Percentiles rank a stretch among this genome's conserved stretches.
phyloP scores from a whole-genome alignment of 2,113 vertebrate genomes.

The Octodon degus region DNA sequence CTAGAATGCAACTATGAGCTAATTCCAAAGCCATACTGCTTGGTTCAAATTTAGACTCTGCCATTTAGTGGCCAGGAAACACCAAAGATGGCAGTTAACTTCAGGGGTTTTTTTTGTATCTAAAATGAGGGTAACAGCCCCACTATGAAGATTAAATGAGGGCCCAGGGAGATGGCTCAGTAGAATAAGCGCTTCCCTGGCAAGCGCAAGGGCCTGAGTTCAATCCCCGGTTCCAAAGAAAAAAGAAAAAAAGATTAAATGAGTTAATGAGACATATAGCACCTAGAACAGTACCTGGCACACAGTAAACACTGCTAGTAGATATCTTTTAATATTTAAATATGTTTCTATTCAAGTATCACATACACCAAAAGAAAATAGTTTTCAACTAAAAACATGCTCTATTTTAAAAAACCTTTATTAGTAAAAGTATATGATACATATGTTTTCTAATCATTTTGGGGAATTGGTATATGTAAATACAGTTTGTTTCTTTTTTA shows the following conservation, averaged over 20 bases:
- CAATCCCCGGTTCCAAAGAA: too few relatives aligned
- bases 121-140: not conserved
- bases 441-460: not conserved
- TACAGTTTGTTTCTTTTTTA: not conserved
- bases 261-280: not conserved
- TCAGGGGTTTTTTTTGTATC: not conserved
- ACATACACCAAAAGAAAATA: not conserved
- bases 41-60: constrained; percentile 1
- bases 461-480: not conserved
- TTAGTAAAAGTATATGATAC: not conserved
- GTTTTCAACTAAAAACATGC: not conserved
- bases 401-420: not conserved
- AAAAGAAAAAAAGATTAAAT: not conserved
- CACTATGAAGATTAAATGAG: not conserved
- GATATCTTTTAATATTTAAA: not conserved
- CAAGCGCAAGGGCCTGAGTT: too few relatives aligned
- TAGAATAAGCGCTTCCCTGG: too few relatives aligned
- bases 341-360: not conserved
- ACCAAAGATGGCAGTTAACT: not conserved
- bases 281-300: not conserved
- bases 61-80: not conserved
- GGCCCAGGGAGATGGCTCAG: too few relatives aligned
- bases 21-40: not conserved
- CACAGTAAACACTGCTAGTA: not conserved
- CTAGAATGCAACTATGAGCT: not conserved